phyloP scores from a whole-genome alignment of 1,140 invertebrate genomes.

The Drosophila kepulauana region DNA sequence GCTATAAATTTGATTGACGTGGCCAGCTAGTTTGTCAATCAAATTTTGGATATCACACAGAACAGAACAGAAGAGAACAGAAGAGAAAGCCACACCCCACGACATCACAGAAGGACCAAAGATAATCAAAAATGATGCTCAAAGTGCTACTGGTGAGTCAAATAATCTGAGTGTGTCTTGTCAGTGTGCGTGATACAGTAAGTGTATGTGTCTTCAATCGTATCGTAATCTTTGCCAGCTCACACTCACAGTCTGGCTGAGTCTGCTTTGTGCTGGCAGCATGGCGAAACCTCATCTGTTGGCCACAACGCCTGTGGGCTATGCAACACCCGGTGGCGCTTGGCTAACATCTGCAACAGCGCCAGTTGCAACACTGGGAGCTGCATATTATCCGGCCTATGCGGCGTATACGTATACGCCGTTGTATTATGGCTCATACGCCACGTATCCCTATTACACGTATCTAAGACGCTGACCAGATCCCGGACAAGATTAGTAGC shows the following conservation, averaged over 20 bases:
- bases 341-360: constrained; percentile 48
- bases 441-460: constrained; percentile 73
- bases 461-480: constrained; percentile 66
- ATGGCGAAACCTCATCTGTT: constrained; percentile 66
- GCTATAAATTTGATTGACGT: constrained; percentile 82
- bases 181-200: neutral
- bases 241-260: constrained; percentile 49
- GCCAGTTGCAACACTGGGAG: constrained; percentile 14
- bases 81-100: constrained; percentile 1
- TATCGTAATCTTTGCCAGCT: constrained; percentile 51
- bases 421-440: constrained; percentile 70
- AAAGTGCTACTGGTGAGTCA: constrained; percentile 70
- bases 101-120: constrained; percentile 5
- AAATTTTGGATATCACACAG: constrained; percentile 62
- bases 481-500: neutral
- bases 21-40: constrained; percentile 56
- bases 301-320: constrained; percentile 61
- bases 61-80: constrained; percentile 1
- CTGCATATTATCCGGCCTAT: constrained; percentile 72
- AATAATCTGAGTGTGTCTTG: neutral
- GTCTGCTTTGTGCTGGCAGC: constrained; percentile 27
- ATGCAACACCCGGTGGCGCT: constrained; percentile 55
- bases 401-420: constrained; percentile 73
- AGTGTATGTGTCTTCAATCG: neutral
- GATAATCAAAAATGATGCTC: constrained; percentile 54